Evolutionary conservation across 2,888 invertebrate species (phyloP), one percentile per base, ranked within the genome.

Genomic region (Catocala nupta): DNA sequence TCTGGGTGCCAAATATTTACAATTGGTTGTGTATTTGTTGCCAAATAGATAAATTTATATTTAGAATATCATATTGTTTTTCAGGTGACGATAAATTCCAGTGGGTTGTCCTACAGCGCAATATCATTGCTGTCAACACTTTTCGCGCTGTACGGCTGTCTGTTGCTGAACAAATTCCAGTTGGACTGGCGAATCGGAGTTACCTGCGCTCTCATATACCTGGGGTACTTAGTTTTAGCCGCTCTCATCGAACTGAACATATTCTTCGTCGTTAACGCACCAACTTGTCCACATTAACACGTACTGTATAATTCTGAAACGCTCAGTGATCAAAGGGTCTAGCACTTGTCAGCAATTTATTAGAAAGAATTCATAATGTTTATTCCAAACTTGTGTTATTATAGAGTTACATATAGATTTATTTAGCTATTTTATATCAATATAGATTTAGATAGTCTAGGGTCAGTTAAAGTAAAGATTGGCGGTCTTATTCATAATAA

Each of bases 231-330:
- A 5, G 81, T 95, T 0, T 87, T 97, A 68, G 97, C 97, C 0
- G 95, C 96, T 10, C 88, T 97, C 25, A 95, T 97, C 55, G 98
- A 98, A 87, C 93, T 97, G 56, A 97, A 97, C 83, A 94, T 97
- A 7, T 97, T 97, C 85, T 97, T 96, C 78, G 88, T 93, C 2
- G 96, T 97, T 7, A 97, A 97, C 89, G 87, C 96, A 55, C 97
- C 97, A 0, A 95, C 96, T 9, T 97, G 97, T 83, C 92, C 92
- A 57, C 95, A 96, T 81, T 89, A 70, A 70, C 9, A 16, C 6
- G 10, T 7, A 34, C 9, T 12, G 1, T 43, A 39, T 5, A 39
- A 39, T 39, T 25, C 25, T 25, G 25, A 25, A 25, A 25, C 25
- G 25, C 25, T 25, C 25, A 25, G 25, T 3, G 25, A 25, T 3